Evolutionary conservation across 2,888 invertebrate genomes (phyloP).

Genomic region (Drosophila tripunctata): DNA sequence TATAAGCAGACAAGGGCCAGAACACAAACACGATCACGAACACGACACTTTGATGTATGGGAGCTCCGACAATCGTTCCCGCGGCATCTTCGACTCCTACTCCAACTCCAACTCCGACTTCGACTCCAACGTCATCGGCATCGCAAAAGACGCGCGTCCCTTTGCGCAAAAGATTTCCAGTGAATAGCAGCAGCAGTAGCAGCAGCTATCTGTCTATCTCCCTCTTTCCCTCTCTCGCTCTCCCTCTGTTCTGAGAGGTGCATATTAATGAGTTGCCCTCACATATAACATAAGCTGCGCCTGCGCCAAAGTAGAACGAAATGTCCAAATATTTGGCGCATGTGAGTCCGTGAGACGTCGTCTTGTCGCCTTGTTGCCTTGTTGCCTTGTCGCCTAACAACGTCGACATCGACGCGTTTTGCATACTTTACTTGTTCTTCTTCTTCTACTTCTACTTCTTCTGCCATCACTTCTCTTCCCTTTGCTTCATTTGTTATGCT

Average conservation of each 20-base stretch:
- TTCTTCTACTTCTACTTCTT: no score
- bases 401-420: conserved; percentile 45
- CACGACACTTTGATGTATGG: conserved; percentile 76
- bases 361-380: conserved; percentile 6
- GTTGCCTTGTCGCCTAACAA: conserved; percentile 22
- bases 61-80: conserved; percentile 53
- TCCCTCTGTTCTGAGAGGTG: conserved; percentile 7
- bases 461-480: no score
- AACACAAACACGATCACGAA: conserved; percentile 55
- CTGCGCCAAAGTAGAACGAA: conserved; percentile 71
- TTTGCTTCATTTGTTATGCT: conserved; percentile 10
- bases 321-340: conserved; percentile 77
- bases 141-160: conserved; percentile 48
- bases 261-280: conserved; percentile 40
- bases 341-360: conserved; percentile 48
- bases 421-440: conserved; percentile 23
- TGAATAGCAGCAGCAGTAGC: conserved; percentile 65
- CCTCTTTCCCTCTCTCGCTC: background rate
- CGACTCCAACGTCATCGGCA: background rate
- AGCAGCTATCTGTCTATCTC: background rate
- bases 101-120: background rate
- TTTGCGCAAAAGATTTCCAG: conserved; percentile 50
- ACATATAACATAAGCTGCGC: conserved; percentile 24
- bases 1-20: conserved; percentile 63
- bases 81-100: conserved; percentile 41